These are phyloP conservation scores for Petrophora chlorosata DNA, from an alignment of 2,888 invertebrate species.

Conservation along the genomic window DNA sequence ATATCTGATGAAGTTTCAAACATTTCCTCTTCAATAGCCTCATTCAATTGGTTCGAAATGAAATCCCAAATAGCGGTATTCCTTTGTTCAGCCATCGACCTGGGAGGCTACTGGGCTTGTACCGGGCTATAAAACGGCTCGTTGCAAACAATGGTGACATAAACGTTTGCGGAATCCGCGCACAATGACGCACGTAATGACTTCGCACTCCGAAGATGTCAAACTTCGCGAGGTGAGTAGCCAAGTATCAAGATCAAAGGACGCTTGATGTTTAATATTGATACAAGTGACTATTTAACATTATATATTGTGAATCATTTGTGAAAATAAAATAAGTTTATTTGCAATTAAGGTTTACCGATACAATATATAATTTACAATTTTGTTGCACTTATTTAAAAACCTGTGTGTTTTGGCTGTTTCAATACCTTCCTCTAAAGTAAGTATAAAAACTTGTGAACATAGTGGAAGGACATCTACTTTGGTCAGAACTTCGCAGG, in stretches of 20 bases:
- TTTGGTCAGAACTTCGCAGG: too few species aligned
- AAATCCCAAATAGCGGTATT: conserved; percentile 50
- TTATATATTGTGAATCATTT: neutral
- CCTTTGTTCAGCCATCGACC: conserved; percentile 52
- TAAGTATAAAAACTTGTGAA: too few species aligned
- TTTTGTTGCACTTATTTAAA: too few species aligned
- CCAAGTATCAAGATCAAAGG: conserved; percentile 20
- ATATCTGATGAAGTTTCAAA: too few species aligned
- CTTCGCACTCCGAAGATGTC: conserved; percentile 17
- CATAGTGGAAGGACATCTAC: too few species aligned
- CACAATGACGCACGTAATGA: conserved; percentile 35
- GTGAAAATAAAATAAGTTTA: too few species aligned
- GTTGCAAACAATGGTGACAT: conserved; percentile 62
- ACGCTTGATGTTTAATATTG: conserved; percentile 22
- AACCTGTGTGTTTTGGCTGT: too few species aligned
- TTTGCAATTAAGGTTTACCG: too few species aligned
- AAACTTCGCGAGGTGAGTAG: conserved; percentile 16
- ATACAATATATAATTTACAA: too few species aligned
- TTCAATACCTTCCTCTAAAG: too few species aligned
- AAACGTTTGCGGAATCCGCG: conserved; percentile 54
- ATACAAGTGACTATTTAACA: neutral
- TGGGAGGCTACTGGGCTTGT: conserved; percentile 64
- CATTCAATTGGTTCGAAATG: too few species aligned
- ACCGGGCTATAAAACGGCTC: conserved; percentile 58
- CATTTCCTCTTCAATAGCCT: too few species aligned